Percentiles rank a stretch among this genome's conserved stretches.
These are phyloP conservation scores for Camptogramma bilineatum DNA, from an alignment of 2,888 invertebrate species.

Conservation along the genomic window DNA sequence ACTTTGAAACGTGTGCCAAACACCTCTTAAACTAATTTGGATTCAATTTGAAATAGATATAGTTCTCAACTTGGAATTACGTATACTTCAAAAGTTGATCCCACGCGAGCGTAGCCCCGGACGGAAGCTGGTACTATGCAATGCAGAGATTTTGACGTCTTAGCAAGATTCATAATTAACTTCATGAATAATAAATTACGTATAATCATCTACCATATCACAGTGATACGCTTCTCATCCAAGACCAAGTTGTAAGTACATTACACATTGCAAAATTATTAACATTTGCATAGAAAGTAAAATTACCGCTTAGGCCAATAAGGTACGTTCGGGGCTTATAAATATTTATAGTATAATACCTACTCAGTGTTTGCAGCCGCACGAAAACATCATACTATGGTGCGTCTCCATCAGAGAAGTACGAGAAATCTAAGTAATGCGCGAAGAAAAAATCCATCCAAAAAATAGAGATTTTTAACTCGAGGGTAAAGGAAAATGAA, in stretches of 20 bases:
- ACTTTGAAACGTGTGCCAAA: background rate
- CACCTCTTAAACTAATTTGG: background rate
- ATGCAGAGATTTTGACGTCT: background rate
- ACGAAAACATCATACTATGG: conserved; percentile 16
- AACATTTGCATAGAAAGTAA: conserved; percentile 38
- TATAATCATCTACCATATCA: background rate
- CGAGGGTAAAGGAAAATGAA: no score
- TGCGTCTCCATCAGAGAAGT: background rate
- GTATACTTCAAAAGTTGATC: no score
- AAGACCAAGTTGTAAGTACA: conserved; percentile 30
- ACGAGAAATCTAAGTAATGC: no score
- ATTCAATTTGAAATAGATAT: background rate
- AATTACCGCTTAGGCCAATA: conserved; percentile 41
- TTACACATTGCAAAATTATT: conserved; percentile 15
- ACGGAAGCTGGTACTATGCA: background rate
- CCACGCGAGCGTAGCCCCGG: no score
- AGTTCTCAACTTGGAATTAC: no score
- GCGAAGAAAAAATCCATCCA: no score
- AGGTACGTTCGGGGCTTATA: conserved; percentile 40
- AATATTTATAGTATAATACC: conserved; percentile 45
- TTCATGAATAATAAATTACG: conserved; percentile 1
- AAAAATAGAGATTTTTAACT: no score
- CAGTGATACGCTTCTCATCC: conserved; percentile 12
- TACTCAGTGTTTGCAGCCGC: conserved; percentile 25
- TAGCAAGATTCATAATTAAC: background rate